Conservation (phyloP, 2,888 invertebrate genomes). For the Seira ritae region DNA sequence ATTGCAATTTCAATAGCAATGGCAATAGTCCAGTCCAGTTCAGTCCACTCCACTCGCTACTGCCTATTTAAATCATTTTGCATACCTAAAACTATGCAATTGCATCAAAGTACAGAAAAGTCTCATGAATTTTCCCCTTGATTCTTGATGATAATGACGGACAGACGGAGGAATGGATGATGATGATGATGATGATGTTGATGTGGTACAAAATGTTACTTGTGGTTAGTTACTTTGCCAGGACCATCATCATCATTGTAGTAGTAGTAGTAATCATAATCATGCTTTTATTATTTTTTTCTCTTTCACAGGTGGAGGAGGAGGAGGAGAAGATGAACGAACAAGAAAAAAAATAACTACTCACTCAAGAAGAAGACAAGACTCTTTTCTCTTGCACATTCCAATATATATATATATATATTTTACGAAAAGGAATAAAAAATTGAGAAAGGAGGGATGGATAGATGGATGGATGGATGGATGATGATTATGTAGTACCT, state of each 20-base stretch:
- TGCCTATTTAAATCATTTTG: no score
- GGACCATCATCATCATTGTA: slow-evolving; percentile 23
- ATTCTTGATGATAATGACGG: neutral
- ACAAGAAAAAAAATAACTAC: slow-evolving; percentile 26
- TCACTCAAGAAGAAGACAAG: slow-evolving; percentile 11
- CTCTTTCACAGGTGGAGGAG: slow-evolving; percentile 46
- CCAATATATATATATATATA: no score
- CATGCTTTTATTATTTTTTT: neutral
- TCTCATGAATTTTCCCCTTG: neutral
- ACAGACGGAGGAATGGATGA: no score
- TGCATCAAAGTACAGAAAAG: neutral
- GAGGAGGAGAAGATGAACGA: slow-evolving; percentile 34
- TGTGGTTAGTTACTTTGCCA: slow-evolving; percentile 41
- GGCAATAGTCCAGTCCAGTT: no score
- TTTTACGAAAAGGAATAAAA: slow-evolving; percentile 47
- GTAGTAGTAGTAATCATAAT: slow-evolving; percentile 1
- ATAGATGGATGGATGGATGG: neutral
- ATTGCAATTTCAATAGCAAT: no score
- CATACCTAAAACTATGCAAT: no score
- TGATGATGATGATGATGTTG: slow-evolving; percentile 7
- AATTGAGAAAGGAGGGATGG: slow-evolving; percentile 58
- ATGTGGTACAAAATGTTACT: slow-evolving; percentile 30
- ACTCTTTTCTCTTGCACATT: slow-evolving; percentile 32
- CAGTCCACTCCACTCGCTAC: no score
- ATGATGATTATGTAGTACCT: no score